A percentile compares a stretch with the other conserved stretches of the same genome.
Conservation (phyloP, 2,888 invertebrate species). For the Aromia moschata region DNA sequence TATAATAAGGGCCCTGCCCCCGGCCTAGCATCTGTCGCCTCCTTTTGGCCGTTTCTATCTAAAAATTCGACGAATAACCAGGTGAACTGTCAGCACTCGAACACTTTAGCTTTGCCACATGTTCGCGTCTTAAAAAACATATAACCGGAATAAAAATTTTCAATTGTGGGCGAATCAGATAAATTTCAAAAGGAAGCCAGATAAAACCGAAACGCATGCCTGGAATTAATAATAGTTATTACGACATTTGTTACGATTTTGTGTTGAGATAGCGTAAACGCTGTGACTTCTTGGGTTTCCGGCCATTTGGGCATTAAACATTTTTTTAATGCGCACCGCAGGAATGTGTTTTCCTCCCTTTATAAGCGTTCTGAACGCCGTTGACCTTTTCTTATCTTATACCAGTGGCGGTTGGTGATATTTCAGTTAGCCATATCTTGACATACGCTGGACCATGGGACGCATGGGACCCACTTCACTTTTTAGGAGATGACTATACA, state of each 20-base stretch:
- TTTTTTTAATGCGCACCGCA: too few species aligned
- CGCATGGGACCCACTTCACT: too few species aligned
- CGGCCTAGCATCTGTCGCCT: conserved; percentile 36
- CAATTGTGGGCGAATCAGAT: conserved; percentile 23
- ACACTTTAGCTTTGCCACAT: conserved; percentile 38
- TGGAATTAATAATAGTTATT: neutral
- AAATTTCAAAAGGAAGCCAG: neutral
- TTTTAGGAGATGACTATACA: too few species aligned
- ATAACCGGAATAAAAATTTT: conserved; percentile 19
- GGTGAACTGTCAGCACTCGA: conserved; percentile 40
- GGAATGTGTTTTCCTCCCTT: too few species aligned
- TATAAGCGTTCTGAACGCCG: too few species aligned
- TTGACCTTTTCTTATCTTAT: too few species aligned
- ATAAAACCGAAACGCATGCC: neutral
- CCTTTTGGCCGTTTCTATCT: conserved; percentile 18
- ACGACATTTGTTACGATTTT: neutral
- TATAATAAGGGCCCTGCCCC: conserved; percentile 8
- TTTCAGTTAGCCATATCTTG: too few species aligned
- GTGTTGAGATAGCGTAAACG: too few species aligned
- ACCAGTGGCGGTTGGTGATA: too few species aligned
- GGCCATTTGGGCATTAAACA: too few species aligned
- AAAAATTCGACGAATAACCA: conserved; percentile 37
- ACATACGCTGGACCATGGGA: too few species aligned
- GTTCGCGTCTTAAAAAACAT: conserved; percentile 26
- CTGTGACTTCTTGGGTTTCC: too few species aligned